Conservation (phyloP, 2,888 invertebrate species). For the Portevinia maculata region DNA sequence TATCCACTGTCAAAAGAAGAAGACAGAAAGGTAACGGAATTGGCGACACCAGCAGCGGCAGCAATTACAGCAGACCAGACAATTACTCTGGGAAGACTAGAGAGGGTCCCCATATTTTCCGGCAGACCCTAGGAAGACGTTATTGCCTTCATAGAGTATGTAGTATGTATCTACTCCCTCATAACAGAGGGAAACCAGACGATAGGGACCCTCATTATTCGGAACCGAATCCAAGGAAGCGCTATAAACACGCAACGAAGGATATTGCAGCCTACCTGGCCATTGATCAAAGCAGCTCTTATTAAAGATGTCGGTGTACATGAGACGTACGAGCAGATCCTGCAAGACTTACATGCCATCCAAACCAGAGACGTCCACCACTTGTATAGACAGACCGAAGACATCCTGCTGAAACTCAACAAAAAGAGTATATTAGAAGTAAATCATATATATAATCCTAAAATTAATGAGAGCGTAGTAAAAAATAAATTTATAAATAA, state of each 20-base stretch:
- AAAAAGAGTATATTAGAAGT: slow-evolving; percentile 22
- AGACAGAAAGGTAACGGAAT: too few species aligned
- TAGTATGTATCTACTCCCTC: not conserved
- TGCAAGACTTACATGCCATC: slow-evolving; percentile 23
- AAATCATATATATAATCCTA: slow-evolving; percentile 8
- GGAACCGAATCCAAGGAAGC: not conserved
- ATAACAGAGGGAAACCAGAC: not conserved
- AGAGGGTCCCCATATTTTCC: too few species aligned
- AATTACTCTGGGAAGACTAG: too few species aligned
- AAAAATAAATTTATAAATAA: slow-evolving; percentile 18
- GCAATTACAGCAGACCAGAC: too few species aligned
- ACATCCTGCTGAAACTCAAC: slow-evolving; percentile 11
- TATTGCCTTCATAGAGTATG: not conserved
- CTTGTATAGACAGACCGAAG: not conserved
- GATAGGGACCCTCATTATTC: not conserved
- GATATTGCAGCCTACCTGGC: not conserved
- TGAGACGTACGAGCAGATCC: slow-evolving; percentile 17
- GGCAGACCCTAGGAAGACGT: not conserved
- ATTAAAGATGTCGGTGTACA: slow-evolving; percentile 9
- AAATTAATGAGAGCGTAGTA: slow-evolving; percentile 2
- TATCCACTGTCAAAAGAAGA: too few species aligned
- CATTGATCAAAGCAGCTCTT: slow-evolving; percentile 7
- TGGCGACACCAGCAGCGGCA: too few species aligned
- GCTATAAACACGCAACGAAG: not conserved
- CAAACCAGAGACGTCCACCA: slow-evolving; percentile 16